phyloP scores from a whole-genome alignment of 2,888 invertebrate genomes.

The Chloroclysta siterata region DNA sequence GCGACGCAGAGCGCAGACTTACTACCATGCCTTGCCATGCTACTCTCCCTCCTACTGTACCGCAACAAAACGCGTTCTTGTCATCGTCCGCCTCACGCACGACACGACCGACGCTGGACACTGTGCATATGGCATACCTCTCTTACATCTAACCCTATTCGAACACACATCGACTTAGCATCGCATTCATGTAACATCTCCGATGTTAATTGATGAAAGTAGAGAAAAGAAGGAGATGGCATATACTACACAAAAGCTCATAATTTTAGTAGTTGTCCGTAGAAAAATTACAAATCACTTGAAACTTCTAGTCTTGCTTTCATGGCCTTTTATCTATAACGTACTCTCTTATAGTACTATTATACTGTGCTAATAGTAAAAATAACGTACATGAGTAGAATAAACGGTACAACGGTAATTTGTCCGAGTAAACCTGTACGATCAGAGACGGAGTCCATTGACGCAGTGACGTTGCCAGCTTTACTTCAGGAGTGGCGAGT shows the following conservation, averaged over 20 bases:
- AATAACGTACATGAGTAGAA: neutral
- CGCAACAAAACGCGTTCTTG: slow-evolving; percentile 63
- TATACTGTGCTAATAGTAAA: neutral
- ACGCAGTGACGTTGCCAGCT: slow-evolving; percentile 22
- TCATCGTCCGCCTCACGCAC: slow-evolving; percentile 41
- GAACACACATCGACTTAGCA: slow-evolving; percentile 6
- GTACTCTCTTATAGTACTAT: too few species aligned
- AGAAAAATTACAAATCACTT: too few species aligned
- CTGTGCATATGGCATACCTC: slow-evolving; percentile 36
- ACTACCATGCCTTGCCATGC: slow-evolving; percentile 53
- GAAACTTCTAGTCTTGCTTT: neutral
- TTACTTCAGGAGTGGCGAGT: slow-evolving; percentile 7
- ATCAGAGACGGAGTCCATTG: slow-evolving; percentile 1
- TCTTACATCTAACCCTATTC: slow-evolving; percentile 9
- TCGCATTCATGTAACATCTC: neutral
- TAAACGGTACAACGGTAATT: slow-evolving; percentile 20
- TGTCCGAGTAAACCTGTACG: slow-evolving; percentile 7
- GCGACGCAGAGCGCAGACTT: slow-evolving; percentile 50
- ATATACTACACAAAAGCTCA: too few species aligned
- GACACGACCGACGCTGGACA: slow-evolving; percentile 33
- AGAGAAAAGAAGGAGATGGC: too few species aligned
- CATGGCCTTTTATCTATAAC: neutral
- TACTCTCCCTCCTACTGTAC: slow-evolving; percentile 66
- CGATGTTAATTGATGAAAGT: too few species aligned
- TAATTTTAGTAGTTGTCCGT: too few species aligned